Conservation (phyloP, 2,113 vertebrate species). For the Asarcornis scutulata region DNA sequence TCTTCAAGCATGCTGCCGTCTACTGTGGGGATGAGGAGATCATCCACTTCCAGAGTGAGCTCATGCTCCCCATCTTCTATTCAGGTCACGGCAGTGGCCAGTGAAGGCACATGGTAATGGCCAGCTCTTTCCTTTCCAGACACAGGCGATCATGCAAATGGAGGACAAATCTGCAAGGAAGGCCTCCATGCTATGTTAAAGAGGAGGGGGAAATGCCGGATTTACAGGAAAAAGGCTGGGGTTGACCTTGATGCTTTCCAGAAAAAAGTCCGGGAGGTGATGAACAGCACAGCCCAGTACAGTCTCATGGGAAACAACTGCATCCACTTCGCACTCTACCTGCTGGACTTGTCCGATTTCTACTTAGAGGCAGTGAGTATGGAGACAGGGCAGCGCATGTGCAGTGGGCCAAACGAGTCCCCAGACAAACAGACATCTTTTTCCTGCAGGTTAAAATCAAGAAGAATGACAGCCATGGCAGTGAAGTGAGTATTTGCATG, state of each 20-base stretch:
- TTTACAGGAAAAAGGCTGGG: neutral
- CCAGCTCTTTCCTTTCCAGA: neutral
- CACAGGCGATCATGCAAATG: accelerated
- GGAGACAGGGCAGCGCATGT: accelerated
- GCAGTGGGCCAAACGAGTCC: neutral
- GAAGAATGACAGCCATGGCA: accelerated
- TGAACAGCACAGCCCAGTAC: neutral
- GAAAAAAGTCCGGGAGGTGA: accelerated
- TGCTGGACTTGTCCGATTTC: neutral
- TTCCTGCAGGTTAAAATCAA: neutral
- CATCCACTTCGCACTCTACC: neutral
- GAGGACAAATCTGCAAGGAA: accelerated
- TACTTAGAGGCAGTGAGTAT: neutral
- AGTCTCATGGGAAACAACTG: accelerated
- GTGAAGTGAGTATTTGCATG: neutral
- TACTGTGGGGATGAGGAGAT: neutral
- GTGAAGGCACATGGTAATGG: accelerated
- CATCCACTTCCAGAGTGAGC: neutral
- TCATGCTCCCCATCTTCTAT: accelerated
- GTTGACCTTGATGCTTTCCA: accelerated
- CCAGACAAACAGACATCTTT: neutral
- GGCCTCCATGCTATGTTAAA: neutral
- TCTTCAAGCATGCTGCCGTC: accelerated
- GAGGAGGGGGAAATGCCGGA: accelerated
- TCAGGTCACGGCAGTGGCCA: accelerated